Percentiles rank a stretch among this genome's conserved stretches.
phyloP scores from a whole-genome alignment of 2,113 vertebrate species.

The Athene cunicularia region DNA sequence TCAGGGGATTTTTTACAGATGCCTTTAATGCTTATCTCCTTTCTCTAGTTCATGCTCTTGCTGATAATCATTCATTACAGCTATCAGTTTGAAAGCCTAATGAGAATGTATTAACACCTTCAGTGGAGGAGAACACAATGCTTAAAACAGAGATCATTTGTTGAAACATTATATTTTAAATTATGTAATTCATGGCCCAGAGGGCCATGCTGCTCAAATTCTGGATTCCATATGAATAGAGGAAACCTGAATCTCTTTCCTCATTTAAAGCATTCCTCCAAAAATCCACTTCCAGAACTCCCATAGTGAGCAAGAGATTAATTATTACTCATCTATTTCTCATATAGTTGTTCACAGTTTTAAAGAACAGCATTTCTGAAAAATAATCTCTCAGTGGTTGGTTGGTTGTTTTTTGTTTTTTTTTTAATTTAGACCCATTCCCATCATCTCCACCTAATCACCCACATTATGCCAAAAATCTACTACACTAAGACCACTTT shows the following conservation, averaged over 20 bases:
- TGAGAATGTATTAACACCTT: not conserved
- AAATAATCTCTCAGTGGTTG: not conserved
- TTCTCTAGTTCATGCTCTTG: not conserved
- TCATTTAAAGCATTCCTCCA: not conserved
- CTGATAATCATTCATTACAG: not conserved
- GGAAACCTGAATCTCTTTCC: not conserved
- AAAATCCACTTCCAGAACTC: not conserved
- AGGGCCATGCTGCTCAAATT: not conserved
- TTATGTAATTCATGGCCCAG: not conserved
- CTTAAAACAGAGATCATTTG: not conserved
- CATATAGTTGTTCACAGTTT: not conserved
- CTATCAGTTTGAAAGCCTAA: not conserved
- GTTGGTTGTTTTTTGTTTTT: not conserved
- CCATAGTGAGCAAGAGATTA: not conserved
- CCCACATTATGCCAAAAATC: not conserved
- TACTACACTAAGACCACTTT: not conserved
- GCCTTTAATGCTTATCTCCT: not conserved
- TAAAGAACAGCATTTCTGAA: not conserved
- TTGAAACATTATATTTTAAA: not conserved
- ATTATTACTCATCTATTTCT: not conserved
- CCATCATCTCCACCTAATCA: not conserved
- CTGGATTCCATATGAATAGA: not conserved
- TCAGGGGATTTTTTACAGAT: not conserved
- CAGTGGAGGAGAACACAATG: not conserved
- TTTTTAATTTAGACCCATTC: not conserved